A percentile compares a stretch with the other conserved stretches of the same genome.
phyloP scores from a whole-genome alignment of 1,140 invertebrate genomes.

The Drosophila tropicalis region DNA sequence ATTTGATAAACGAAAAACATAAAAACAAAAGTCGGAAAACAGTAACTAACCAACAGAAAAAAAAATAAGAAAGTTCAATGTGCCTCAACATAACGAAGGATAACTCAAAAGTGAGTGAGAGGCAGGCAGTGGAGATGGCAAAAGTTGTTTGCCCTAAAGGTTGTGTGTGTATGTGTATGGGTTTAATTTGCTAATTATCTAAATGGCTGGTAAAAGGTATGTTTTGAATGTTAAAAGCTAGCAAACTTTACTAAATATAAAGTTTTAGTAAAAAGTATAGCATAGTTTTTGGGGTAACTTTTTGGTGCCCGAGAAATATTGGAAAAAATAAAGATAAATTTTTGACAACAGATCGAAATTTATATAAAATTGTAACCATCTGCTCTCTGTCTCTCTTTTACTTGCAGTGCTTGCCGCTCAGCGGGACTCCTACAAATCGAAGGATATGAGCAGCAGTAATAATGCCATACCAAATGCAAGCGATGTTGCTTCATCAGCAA shows the following conservation, averaged over 20 bases:
- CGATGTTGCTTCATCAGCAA: conserved; percentile 31
- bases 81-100: conserved; percentile 35
- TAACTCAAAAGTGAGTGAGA: conserved; percentile 21
- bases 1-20: conserved; percentile 75
- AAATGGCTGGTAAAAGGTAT: conserved; percentile 60
- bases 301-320: background rate
- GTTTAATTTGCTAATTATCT: conserved; percentile 77
- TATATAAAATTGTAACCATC: background rate
- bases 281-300: conserved; percentile 11
- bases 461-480: conserved; percentile 65
- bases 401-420: conserved; percentile 71
- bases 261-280: conserved; percentile 31
- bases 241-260: background rate
- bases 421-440: conserved; percentile 74
- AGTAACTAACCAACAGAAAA: conserved; percentile 24
- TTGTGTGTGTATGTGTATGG: conserved; percentile 42
- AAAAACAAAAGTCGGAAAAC: conserved; percentile 45
- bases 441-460: conserved; percentile 72
- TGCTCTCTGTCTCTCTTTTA: too few species aligned
- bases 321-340: conserved; percentile 19
- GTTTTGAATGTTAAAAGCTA: conserved; percentile 51
- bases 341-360: conserved; percentile 3
- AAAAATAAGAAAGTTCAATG: conserved; percentile 56
- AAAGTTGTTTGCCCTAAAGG: conserved; percentile 16
- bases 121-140: background rate